Evolutionary conservation across 37 sponge, comb jelly and placozoan genomes (phyloP), one percentile per base, ranked within the genome.

Genomic region (Cliona cf. orientalis): DNA sequence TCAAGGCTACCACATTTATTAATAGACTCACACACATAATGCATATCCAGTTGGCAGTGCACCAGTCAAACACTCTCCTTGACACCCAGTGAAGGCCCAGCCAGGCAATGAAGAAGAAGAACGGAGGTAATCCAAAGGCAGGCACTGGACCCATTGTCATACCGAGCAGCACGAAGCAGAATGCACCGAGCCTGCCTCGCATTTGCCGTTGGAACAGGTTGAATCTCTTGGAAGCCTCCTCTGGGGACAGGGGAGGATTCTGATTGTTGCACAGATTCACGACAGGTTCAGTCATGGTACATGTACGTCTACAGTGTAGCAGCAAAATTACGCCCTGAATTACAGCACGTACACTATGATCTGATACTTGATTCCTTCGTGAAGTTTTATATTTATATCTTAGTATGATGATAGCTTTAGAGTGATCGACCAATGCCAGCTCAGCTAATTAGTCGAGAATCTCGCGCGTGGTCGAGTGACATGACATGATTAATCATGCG

Each of bases 1-100:
- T n/a, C n/a, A n/a, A n/a, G n/a, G n/a, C n/a, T n/a, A n/a, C n/a
- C n/a, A n/a, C n/a, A n/a, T n/a, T 19, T 49, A 49, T 19, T 17
- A 49, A 29, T 26, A 5, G 34, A 58, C 86, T 78, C 46, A 86
- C 86, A 39, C 60, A 39, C 49, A 70, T 37, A 22, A 78, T 1
- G 2, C 37, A 34, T 26, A 86, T 41, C 71, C 69, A 86, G n/a
- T 46, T 46, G 4, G 46, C 79, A 34, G 26, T 21, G 22, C 60
- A 60, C 19, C 40, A 29, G 76, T 80, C 81, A 63, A 74, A 57
- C 23, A 87, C 64, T 32, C 69, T 37, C 32, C 73, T 39, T 31
- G 66, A 23, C 3, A 23, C 19, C 75, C 58, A 42, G 56, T 61
- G 71, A 31, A 75, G 1, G 4, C 84, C 59, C 12, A 26, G 0